Evolutionary conservation across 2,113 vertebrate genomes (phyloP).

Genomic region (Sclerurus mexicanus): DNA sequence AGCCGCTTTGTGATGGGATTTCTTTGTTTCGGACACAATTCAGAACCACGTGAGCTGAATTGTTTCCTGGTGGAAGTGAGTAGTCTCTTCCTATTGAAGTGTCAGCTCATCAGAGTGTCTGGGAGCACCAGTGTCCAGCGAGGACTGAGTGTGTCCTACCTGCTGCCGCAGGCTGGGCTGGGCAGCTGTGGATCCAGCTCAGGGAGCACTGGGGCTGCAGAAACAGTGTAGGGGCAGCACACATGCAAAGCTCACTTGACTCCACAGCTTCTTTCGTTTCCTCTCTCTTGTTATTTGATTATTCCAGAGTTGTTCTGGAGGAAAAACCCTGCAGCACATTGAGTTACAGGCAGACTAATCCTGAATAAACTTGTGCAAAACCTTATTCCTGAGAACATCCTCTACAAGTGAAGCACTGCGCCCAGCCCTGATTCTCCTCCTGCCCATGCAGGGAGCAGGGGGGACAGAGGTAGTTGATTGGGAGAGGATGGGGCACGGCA

Average conservation of each 20-base stretch:
- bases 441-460: fast-evolving
- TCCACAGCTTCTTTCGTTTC: not conserved
- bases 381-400: not conserved
- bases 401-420: fast-evolving
- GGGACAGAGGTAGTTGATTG: fast-evolving
- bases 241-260: not conserved
- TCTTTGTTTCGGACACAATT: conserved; percentile 6
- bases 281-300: not conserved
- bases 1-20: not conserved
- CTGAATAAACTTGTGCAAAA: not conserved
- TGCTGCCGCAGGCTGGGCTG: not conserved
- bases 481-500: not conserved
- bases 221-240: not conserved
- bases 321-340: not conserved
- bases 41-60: not conserved
- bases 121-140: not conserved
- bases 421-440: not conserved
- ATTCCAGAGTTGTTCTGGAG: not conserved
- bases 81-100: not conserved
- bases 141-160: not conserved
- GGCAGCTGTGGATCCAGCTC: not conserved
- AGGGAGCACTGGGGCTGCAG: not conserved
- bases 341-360: not conserved
- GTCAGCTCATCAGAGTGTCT: not conserved
- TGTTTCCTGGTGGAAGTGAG: not conserved